Evolutionary conservation across 2,888 invertebrate genomes (phyloP).

Genomic region (Ectemnius lituratus): DNA sequence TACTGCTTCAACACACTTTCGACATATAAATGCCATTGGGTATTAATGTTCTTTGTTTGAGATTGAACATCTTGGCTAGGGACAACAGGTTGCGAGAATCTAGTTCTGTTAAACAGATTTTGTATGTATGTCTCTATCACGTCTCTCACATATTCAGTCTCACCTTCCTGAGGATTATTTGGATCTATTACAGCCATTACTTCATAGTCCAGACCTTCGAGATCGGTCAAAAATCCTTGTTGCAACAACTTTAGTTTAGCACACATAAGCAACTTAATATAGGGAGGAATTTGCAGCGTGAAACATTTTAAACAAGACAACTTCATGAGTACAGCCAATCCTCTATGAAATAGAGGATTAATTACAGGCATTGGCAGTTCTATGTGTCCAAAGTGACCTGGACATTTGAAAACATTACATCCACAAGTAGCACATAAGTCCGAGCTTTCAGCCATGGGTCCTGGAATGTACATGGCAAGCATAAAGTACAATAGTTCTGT

Average conservation of each 20-base stretch:
- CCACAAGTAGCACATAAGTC: slow-evolving; percentile 90
- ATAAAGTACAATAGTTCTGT: slow-evolving; percentile 3
- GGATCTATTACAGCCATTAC: slow-evolving; percentile 64
- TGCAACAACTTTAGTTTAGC: slow-evolving; percentile 86
- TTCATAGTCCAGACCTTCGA: slow-evolving; percentile 83
- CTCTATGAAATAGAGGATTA: slow-evolving; percentile 93
- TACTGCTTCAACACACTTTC: slow-evolving; percentile 78
- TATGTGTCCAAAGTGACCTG: slow-evolving; percentile 97
- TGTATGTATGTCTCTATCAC: slow-evolving; percentile 78
- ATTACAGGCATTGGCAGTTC: slow-evolving; percentile 92
- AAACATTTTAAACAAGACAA: slow-evolving; percentile 86
- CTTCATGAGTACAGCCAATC: slow-evolving; percentile 84
- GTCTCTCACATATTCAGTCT: slow-evolving; percentile 75
- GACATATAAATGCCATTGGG: slow-evolving; percentile 78
- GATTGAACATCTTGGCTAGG: slow-evolving; percentile 73
- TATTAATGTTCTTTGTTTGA: slow-evolving; percentile 79
- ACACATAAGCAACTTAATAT: slow-evolving; percentile 81
- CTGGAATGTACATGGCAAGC: slow-evolving; percentile 24
- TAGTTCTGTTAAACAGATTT: slow-evolving; percentile 55
- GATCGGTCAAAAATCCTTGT: slow-evolving; percentile 85
- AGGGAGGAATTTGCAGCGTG: slow-evolving; percentile 83
- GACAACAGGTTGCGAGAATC: slow-evolving; percentile 65
- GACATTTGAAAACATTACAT: slow-evolving; percentile 83
- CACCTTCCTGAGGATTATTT: slow-evolving; percentile 16
- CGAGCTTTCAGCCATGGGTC: slow-evolving; percentile 41